Evolutionary conservation across 2,888 invertebrate genomes (phyloP).

Genomic region (Raillietiella orientalis): DNA sequence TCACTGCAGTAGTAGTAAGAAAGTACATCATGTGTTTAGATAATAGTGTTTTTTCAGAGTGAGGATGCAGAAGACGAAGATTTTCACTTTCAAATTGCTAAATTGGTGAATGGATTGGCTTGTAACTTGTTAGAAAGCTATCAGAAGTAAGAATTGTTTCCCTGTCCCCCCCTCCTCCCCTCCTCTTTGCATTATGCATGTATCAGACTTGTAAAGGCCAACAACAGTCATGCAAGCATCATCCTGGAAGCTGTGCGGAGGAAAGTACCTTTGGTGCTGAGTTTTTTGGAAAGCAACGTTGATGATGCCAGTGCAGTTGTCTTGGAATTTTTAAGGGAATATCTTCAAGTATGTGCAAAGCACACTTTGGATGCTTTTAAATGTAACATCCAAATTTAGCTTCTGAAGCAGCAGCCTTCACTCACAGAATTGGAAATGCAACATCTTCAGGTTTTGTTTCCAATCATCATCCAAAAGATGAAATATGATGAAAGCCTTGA

Average conservation of each 20-base stretch:
- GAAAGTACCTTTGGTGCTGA: slow-evolving; percentile 15
- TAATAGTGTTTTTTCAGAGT: slow-evolving; percentile 13
- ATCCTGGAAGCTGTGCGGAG: slow-evolving; percentile 12
- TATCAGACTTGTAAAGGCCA: too few relatives aligned
- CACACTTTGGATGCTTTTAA: too few relatives aligned
- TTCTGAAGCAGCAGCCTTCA: slow-evolving; percentile 13
- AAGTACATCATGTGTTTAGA: slow-evolving; percentile 1
- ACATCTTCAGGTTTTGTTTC: slow-evolving; percentile 13
- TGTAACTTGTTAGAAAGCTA: slow-evolving; percentile 15
- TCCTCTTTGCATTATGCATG: too few relatives aligned
- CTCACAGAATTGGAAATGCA: slow-evolving; percentile 12
- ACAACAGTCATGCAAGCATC: slow-evolving; percentile 9
- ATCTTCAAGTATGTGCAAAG: slow-evolving; percentile 11
- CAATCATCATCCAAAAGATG: slow-evolving; percentile 16
- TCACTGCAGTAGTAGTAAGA: slow-evolving; percentile 12
- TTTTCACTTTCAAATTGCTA: slow-evolving; percentile 16
- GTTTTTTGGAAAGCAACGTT: slow-evolving; percentile 16
- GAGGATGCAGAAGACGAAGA: slow-evolving; percentile 18
- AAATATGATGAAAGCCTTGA: slow-evolving; percentile 17
- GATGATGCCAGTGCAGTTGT: slow-evolving; percentile 18
- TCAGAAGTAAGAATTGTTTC: slow-evolving; percentile 13
- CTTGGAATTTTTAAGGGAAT: slow-evolving; percentile 16
- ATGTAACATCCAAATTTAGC: too few relatives aligned
- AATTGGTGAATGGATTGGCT: slow-evolving; percentile 18
- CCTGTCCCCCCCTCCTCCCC: too few relatives aligned